A percentile compares a stretch with the other conserved stretches of the same genome.
Conservation (phyloP, 2,888 invertebrate genomes). For the Lottia gigantea region DNA sequence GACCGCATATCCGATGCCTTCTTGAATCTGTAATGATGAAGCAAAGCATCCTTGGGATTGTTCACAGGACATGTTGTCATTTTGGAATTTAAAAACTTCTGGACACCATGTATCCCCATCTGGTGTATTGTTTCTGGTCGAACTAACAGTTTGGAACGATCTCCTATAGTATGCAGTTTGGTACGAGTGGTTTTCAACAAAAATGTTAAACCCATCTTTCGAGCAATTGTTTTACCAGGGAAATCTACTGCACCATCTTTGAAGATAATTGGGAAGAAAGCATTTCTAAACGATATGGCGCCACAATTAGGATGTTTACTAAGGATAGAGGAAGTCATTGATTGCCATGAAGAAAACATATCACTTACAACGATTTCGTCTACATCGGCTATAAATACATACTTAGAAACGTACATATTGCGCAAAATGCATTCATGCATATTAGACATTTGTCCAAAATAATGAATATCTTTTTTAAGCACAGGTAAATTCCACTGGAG, state of each 20-base stretch:
- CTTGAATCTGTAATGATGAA: background rate
- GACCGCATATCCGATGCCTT: background rate
- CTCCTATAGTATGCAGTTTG: background rate
- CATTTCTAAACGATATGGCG: background rate
- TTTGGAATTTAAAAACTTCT: background rate
- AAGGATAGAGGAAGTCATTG: background rate
- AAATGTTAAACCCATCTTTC: background rate
- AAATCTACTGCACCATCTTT: background rate
- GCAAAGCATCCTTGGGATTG: background rate
- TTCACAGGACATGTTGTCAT: background rate
- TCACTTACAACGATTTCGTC: background rate
- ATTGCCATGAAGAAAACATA: background rate
- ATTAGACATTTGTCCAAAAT: background rate
- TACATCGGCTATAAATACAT: background rate
- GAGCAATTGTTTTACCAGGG: background rate
- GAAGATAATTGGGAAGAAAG: background rate
- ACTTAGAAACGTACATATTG: background rate
- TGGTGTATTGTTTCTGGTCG: background rate
- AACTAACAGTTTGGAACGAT: background rate
- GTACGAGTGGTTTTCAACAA: conserved; percentile 1
- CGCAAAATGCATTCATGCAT: background rate
- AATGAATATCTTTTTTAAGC: background rate
- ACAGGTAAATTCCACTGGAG: background rate
- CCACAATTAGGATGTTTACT: background rate
- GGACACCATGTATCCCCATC: background rate